phyloP scores from a whole-genome alignment of 2,113 vertebrate genomes.

The Platysternon megacephalum region DNA sequence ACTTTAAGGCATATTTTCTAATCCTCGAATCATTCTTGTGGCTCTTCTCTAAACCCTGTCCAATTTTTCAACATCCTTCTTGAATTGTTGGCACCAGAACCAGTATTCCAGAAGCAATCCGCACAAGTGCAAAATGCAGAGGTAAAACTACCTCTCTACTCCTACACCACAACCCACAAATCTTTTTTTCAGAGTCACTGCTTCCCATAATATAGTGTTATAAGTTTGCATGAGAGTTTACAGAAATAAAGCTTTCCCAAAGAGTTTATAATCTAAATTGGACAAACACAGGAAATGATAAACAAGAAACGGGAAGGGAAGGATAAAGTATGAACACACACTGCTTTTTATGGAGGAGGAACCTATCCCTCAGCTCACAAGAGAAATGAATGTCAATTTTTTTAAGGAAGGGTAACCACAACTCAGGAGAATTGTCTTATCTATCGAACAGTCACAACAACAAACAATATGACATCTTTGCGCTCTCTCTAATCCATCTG shows the following conservation, averaged over 20 bases:
- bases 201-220: background rate
- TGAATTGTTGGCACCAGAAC: background rate
- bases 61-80: background rate
- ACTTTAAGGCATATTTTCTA: background rate
- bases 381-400: background rate
- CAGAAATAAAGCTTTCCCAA: background rate
- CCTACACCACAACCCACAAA: background rate
- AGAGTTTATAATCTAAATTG: background rate
- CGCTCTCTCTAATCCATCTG: background rate
- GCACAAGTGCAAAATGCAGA: background rate
- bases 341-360: background rate
- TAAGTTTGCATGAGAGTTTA: background rate
- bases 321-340: background rate
- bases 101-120: background rate
- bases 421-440: background rate
- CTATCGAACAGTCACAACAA: background rate
- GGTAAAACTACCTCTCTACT: background rate
- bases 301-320: background rate
- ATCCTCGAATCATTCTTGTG: background rate
- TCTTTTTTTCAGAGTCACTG: background rate
- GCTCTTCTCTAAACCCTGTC: background rate
- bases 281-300: background rate
- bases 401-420: conserved; percentile 9
- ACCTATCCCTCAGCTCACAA: background rate
- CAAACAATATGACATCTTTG: background rate